These are phyloP conservation scores for Pseudopipra pipra DNA, from an alignment of 2,113 vertebrate genomes.

Conservation along the genomic window DNA sequence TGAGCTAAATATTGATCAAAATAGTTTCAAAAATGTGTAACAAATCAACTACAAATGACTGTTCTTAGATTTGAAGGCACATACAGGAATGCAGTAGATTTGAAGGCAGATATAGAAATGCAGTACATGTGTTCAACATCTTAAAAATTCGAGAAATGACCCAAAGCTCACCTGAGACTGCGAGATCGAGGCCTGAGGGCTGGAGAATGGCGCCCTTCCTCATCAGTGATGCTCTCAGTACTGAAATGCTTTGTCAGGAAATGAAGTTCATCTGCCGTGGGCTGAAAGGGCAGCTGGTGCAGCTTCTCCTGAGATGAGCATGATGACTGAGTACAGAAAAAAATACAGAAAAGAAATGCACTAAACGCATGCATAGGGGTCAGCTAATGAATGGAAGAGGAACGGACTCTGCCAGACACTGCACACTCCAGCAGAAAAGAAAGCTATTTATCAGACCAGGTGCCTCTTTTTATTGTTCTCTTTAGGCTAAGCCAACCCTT, in stretches of 20 bases:
- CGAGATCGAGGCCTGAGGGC: slow-evolving; percentile 93
- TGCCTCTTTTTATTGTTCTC: background rate
- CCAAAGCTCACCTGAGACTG: slow-evolving; percentile 83
- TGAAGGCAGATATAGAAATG: background rate
- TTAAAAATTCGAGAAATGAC: background rate
- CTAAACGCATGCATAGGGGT: slow-evolving; percentile 66
- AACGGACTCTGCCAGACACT: slow-evolving; percentile 35
- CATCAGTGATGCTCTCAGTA: slow-evolving; percentile 93
- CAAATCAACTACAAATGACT: background rate
- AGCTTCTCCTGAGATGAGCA: slow-evolving; percentile 99
- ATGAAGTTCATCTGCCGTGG: slow-evolving; percentile 94
- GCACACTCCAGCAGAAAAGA: slow-evolving; percentile 18
- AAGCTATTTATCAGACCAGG: slow-evolving; percentile 64
- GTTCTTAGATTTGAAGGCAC: background rate
- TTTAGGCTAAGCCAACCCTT: background rate
- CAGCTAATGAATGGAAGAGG: slow-evolving; percentile 50
- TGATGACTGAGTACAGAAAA: slow-evolving; percentile 92
- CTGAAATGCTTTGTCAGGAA: slow-evolving; percentile 99
- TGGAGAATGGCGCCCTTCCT: slow-evolving; percentile 90
- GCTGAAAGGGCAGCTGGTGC: slow-evolving; percentile 98
- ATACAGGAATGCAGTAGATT: background rate
- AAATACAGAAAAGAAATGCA: slow-evolving; percentile 69
- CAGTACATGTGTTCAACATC: background rate
- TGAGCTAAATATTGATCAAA: background rate
- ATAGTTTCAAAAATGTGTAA: background rate